These are phyloP conservation scores for Helleia helle DNA, from an alignment of 2,888 invertebrate genomes.

Conservation along the genomic window DNA sequence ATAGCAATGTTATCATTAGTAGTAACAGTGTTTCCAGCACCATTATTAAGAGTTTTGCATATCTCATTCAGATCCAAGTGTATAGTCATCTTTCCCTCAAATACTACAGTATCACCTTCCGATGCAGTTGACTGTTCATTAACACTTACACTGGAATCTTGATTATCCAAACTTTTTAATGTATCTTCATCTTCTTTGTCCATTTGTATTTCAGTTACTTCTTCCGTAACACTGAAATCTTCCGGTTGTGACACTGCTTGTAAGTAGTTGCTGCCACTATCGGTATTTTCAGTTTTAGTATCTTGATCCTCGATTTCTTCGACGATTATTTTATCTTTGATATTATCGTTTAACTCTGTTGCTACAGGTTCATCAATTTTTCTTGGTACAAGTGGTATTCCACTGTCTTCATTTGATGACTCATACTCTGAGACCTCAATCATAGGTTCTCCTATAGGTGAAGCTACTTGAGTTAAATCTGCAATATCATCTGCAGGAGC, in stretches of 20 bases:
- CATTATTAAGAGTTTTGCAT: conserved; percentile 57
- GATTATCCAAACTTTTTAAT: conserved; percentile 67
- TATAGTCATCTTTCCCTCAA: conserved; percentile 71
- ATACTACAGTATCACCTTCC: conserved; percentile 67
- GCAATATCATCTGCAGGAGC: conserved; percentile 83
- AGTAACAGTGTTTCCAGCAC: conserved; percentile 52
- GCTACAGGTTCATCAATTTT: conserved; percentile 43
- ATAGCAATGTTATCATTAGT: conserved; percentile 45
- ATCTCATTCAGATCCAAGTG: conserved; percentile 69
- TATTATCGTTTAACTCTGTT: conserved; percentile 30
- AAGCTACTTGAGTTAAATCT: conserved; percentile 69
- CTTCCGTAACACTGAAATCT: conserved; percentile 56
- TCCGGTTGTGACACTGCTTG: conserved; percentile 61
- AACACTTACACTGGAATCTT: conserved; percentile 72
- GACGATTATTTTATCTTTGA: conserved; percentile 50
- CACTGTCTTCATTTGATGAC: conserved; percentile 58
- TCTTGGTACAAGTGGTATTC: conserved; percentile 32
- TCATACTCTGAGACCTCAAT: conserved; percentile 59
- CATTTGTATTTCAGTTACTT: conserved; percentile 64
- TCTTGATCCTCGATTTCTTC: conserved; percentile 63
- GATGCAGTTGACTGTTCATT: conserved; percentile 63
- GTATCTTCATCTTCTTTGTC: conserved; percentile 71
- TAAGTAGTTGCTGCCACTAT: conserved; percentile 62
- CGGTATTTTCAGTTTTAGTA: conserved; percentile 48
- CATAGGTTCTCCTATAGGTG: conserved; percentile 61